Conservation (phyloP, 2,888 invertebrate genomes). For the Dioctria rufipes region DNA sequence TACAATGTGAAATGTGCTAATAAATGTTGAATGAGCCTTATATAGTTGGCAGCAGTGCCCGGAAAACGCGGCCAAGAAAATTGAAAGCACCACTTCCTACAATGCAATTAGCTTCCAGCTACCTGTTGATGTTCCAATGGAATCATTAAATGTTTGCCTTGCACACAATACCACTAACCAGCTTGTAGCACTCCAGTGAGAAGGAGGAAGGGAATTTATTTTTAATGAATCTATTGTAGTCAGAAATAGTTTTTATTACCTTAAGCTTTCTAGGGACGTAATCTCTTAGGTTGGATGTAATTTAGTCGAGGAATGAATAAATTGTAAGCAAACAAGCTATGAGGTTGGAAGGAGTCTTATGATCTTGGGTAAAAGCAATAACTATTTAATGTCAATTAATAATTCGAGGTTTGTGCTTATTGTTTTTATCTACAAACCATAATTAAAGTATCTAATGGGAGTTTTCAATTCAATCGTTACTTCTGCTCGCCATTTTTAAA, state of each 20-base stretch:
- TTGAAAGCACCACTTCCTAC: slow-evolving; percentile 23
- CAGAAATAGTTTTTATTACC: slow-evolving; percentile 36
- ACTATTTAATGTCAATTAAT: too few relatives aligned
- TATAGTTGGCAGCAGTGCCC: slow-evolving; percentile 21
- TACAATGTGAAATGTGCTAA: slow-evolving; percentile 48
- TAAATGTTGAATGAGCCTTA: slow-evolving; percentile 53
- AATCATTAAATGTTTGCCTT: slow-evolving; percentile 36
- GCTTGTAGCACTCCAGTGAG: neutral
- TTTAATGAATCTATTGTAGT: slow-evolving; percentile 15
- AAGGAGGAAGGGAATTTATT: slow-evolving; percentile 7
- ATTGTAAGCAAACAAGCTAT: too few relatives aligned
- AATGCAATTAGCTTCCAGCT: slow-evolving; percentile 47
- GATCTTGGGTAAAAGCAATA: too few relatives aligned
- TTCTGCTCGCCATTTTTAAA: too few relatives aligned
- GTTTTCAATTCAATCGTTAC: too few relatives aligned
- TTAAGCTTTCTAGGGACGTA: slow-evolving; percentile 15
- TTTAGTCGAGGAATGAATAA: neutral
- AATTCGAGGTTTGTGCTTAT: too few relatives aligned
- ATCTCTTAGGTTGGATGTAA: slow-evolving; percentile 32
- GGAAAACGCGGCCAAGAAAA: slow-evolving; percentile 9
- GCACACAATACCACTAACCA: neutral
- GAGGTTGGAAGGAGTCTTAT: too few relatives aligned
- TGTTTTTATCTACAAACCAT: too few relatives aligned
- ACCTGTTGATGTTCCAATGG: slow-evolving; percentile 52
- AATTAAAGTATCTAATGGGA: too few relatives aligned